Base-by-base conservation (phyloP, 2,888 invertebrate genomes). In the Xylota segnis region DNA sequence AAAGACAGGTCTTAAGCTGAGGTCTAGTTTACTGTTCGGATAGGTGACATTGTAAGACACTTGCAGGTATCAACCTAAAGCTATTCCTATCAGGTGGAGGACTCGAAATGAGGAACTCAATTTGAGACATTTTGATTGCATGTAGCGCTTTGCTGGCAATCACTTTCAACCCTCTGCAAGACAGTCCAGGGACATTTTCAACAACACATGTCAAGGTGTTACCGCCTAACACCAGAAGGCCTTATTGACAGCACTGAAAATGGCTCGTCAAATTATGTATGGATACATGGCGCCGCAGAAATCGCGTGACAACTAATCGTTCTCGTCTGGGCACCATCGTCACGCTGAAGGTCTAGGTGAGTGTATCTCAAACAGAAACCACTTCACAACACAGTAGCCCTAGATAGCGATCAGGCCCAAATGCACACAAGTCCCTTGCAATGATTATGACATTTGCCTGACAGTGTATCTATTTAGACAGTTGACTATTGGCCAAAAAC, bases 261-360 rank as follows among this genome's bases (percentile, higher is more conserved):
- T 16, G 14, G 5, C 0, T 16, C 12, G 23, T 7, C 23, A 10
- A 12, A 50, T 18, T 43, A 14, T 9, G 3, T 16, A 45, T 47
- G 12, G n/a, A 23, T 1, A n/a, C n/a, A 27, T n/a, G 23, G 14
- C 14, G 1, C n/a, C n/a, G n/a, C n/a, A 7, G 7, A n/a, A 40
- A 40, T 23, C 40, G 14, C 59, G 59, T 43, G 14, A 9, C 23
- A 10, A 5, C 9, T 2, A 4, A 40, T 18, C 47, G 6, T 18
- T 18, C 9, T 47, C 23, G 9, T 47, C 59, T 40, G 7, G n/a
- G 18, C 23, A 23, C 27, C 4, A 23, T 40, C 0, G 2, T 5
- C n/a, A 4, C 5, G 29, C 27, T 63, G 45, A 63, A 63, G 63
- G 63, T 47, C 45, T 47, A 47, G 63, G 47, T 47, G 16, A 63